These are phyloP conservation scores for Drosophila kepulauana DNA, from an alignment of 1,140 invertebrate species.

Conservation along the genomic window DNA sequence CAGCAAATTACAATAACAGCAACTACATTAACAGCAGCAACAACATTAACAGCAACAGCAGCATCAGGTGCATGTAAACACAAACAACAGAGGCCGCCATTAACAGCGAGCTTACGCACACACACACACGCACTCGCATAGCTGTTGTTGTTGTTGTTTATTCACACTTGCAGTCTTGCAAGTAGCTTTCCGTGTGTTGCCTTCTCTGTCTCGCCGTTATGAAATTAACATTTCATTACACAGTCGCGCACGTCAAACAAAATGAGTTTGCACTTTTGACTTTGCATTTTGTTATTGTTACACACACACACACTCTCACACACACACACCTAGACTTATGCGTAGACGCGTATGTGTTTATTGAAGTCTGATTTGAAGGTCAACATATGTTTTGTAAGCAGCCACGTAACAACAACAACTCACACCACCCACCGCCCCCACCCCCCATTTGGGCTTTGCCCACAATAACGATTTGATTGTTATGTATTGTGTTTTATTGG, in stretches of 20 bases:
- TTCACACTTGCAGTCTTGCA: slow-evolving; percentile 28
- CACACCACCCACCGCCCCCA: background rate
- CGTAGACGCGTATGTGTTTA: background rate
- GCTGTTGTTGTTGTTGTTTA: slow-evolving; percentile 19
- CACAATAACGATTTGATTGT: slow-evolving; percentile 26
- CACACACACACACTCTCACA: slow-evolving; percentile 13
- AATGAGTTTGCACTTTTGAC: slow-evolving; percentile 69
- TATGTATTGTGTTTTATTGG: slow-evolving; percentile 48
- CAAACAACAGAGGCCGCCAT: slow-evolving; percentile 9
- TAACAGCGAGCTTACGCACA: slow-evolving; percentile 26
- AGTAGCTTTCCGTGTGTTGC: slow-evolving; percentile 12
- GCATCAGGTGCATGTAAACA: slow-evolving; percentile 48
- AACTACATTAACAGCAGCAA: background rate
- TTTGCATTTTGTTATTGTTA: slow-evolving; percentile 53
- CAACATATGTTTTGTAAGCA: slow-evolving; percentile 48
- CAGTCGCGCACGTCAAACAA: slow-evolving; percentile 17
- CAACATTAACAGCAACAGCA: slow-evolving; percentile 3
- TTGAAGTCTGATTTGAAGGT: slow-evolving; percentile 54
- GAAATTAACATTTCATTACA: slow-evolving; percentile 60
- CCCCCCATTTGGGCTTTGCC: slow-evolving; percentile 1
- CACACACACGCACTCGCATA: background rate
- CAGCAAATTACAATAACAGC: background rate
- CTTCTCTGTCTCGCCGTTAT: slow-evolving; percentile 21
- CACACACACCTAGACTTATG: background rate
- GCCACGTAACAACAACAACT: slow-evolving; percentile 9